Conservation (phyloP, 2,797 vertebrate genomes). For the Aselliscus stoliczkanus region DNA sequence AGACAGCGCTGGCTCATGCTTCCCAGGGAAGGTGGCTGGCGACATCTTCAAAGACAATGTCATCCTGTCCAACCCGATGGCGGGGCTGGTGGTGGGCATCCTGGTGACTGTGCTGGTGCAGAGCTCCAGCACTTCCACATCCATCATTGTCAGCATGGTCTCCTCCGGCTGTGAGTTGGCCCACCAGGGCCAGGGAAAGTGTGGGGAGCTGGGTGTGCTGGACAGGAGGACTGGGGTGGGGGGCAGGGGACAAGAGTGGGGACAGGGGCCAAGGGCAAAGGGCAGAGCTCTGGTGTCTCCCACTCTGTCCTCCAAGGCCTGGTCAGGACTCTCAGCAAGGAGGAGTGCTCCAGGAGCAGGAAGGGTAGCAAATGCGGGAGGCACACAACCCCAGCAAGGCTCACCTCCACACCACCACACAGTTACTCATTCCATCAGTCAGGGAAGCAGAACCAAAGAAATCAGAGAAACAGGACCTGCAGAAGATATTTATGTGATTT, state of each 20-base stretch:
- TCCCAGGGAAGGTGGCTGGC: slow-evolving; percentile 92
- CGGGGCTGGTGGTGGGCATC: slow-evolving; percentile 93
- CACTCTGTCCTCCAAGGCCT: background rate
- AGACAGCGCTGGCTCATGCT: background rate
- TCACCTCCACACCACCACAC: background rate
- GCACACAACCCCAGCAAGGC: background rate
- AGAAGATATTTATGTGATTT: background rate
- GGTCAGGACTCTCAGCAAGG: background rate
- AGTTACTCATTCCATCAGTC: background rate
- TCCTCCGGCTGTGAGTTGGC: slow-evolving; percentile 90
- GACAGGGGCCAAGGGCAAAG: background rate
- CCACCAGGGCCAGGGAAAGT: background rate
- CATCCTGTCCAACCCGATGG: slow-evolving; percentile 93
- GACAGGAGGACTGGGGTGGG: fast-evolving
- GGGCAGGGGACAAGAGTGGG: background rate
- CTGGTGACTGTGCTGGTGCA: slow-evolving; percentile 94
- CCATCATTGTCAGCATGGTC: slow-evolving; percentile 95
- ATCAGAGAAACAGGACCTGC: background rate
- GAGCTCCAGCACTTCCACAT: slow-evolving; percentile 96
- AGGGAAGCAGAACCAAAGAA: background rate
- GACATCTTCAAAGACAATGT: slow-evolving; percentile 93
- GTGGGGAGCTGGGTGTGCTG: background rate
- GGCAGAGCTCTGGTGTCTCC: background rate
- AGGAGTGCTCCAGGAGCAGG: background rate
- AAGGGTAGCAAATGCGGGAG: background rate